phyloP scores from a whole-genome alignment of 2,113 vertebrate genomes.

The Aviceda subcristata region DNA sequence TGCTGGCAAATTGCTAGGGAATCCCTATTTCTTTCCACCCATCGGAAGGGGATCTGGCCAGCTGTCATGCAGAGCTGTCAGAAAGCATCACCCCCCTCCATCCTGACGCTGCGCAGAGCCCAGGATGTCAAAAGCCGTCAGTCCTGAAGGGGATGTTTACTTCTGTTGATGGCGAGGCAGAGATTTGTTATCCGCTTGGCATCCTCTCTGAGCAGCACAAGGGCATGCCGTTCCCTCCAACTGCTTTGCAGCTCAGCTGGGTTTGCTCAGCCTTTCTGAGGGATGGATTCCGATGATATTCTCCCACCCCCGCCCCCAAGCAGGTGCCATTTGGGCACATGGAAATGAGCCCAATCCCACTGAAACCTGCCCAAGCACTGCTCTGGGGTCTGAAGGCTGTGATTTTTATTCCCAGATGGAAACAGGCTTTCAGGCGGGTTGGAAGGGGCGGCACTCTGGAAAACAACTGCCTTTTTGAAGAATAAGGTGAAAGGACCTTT shows the following conservation, averaged over 20 bases:
- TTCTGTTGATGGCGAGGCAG: neutral
- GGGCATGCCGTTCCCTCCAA: neutral
- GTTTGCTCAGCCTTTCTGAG: neutral
- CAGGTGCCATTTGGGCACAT: neutral
- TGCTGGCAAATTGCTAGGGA: neutral
- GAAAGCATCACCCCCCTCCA: neutral
- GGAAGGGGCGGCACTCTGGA: neutral
- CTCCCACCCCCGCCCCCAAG: neutral
- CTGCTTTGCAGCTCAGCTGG: neutral
- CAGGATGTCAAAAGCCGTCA: neutral
- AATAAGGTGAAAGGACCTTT: slow-evolving; percentile 63
- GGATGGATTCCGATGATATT: neutral
- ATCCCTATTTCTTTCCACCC: slow-evolving; percentile 8
- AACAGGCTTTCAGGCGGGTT: neutral
- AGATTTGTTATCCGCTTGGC: neutral
- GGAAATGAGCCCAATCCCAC: neutral
- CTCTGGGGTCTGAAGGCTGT: neutral
- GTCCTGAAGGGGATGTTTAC: neutral
- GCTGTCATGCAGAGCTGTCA: neutral
- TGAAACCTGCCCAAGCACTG: neutral
- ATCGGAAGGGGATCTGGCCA: neutral
- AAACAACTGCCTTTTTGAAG: slow-evolving; percentile 69
- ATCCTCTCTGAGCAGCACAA: neutral
- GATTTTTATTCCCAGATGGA: neutral
- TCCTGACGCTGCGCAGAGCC: slow-evolving; percentile 15